Conservation (phyloP, 1,140 invertebrate species). For the Formica exsecta region DNA sequence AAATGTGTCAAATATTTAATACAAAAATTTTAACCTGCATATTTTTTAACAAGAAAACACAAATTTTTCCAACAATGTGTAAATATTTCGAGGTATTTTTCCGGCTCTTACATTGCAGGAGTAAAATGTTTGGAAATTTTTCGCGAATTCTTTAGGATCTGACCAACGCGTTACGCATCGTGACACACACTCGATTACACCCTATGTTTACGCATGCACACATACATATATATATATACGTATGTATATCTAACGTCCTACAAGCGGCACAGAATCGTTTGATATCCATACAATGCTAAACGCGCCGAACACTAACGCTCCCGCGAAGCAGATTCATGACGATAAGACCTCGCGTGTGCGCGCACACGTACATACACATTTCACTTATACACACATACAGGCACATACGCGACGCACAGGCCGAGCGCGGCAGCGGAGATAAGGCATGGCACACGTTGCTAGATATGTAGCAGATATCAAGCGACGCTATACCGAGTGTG, state of each 20-base stretch:
- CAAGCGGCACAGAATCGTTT: slow-evolving; percentile 71
- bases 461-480: slow-evolving; percentile 80
- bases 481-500: slow-evolving; percentile 74
- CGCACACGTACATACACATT: neutral
- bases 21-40: no score
- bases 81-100: no score
- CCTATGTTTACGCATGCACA: neutral
- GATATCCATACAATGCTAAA: slow-evolving; percentile 79
- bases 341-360: slow-evolving; percentile 45
- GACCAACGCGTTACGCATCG: slow-evolving; percentile 36
- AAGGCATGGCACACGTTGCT: slow-evolving; percentile 82
- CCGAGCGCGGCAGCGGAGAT: slow-evolving; percentile 77
- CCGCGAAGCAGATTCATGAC: slow-evolving; percentile 53
- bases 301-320: slow-evolving; percentile 68
- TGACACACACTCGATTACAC: neutral
- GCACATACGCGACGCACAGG: slow-evolving; percentile 55
- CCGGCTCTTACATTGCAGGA: neutral
- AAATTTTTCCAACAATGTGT: no score
- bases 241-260: slow-evolving; percentile 9
- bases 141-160: neutral
- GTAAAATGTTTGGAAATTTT: slow-evolving; percentile 1
- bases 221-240: no score
- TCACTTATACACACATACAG: neutral
- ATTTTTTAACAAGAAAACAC: no score
- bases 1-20: no score